A percentile compares a stretch with the other conserved stretches of the same genome.
These are phyloP conservation scores for Synanceia verrucosa DNA, from an alignment of 2,797 vertebrate species.

Conservation along the genomic window DNA sequence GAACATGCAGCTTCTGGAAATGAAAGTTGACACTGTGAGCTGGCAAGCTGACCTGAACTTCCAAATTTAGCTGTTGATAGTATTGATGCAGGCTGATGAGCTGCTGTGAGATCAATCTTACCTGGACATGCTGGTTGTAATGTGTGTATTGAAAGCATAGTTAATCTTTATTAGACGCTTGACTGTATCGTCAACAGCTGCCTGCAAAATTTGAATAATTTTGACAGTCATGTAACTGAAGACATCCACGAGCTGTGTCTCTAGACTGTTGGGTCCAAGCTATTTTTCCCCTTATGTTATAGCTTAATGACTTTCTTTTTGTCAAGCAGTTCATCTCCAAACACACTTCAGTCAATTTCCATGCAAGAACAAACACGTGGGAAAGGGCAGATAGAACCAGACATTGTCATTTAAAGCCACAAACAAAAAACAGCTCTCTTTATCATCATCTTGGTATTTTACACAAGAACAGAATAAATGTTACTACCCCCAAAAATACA, in stretches of 20 bases:
- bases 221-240: constrained; percentile 33
- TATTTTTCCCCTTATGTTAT: constrained; percentile 30
- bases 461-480: background rate
- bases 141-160: constrained; percentile 24
- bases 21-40: constrained; percentile 76
- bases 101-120: constrained; percentile 31
- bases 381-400: constrained; percentile 5
- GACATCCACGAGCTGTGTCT: constrained; percentile 27
- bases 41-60: constrained; percentile 55
- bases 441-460: background rate
- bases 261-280: constrained; percentile 23
- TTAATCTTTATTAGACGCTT: constrained; percentile 38
- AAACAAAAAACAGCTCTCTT: background rate
- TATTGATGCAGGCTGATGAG: constrained; percentile 58
- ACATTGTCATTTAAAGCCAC: background rate
- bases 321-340: constrained; percentile 23
- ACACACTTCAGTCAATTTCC: constrained; percentile 18
- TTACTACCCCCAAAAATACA: background rate
- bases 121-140: constrained; percentile 5
- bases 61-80: constrained; percentile 68
- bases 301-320: constrained; percentile 15
- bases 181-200: constrained; percentile 31
- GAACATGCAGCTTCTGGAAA: constrained; percentile 61
- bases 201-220: constrained; percentile 40
- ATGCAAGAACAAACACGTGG: constrained; percentile 12